Conservation (phyloP, 30 jellyfish, hydroid and myxozoan species). For the Turritopsis rubra region DNA sequence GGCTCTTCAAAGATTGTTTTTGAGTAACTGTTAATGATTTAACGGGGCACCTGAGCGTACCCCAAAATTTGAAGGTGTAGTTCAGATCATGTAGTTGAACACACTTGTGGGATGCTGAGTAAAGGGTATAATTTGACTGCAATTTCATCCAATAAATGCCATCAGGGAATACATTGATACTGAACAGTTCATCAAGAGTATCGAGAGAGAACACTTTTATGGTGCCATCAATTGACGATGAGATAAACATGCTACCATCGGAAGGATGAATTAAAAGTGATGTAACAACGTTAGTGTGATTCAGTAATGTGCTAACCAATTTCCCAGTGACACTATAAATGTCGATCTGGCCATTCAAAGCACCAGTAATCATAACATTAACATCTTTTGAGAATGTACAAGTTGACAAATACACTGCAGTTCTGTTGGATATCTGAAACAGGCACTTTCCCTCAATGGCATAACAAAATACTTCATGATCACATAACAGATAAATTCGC, state of each 20-base stretch:
- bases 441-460: constrained; percentile 38
- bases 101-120: constrained; percentile 46
- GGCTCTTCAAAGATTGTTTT: constrained; percentile 19
- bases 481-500: constrained; percentile 54
- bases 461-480: constrained; percentile 55
- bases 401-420: constrained; percentile 50
- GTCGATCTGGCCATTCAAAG: constrained; percentile 59
- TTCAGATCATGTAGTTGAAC: constrained; percentile 57
- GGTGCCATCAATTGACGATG: constrained; percentile 71
- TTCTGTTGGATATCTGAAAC: constrained; percentile 29
- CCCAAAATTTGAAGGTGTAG: constrained; percentile 63
- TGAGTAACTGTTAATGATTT: constrained; percentile 25
- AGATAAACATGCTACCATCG: constrained; percentile 43
- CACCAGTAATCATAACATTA: constrained; percentile 51
- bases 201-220: constrained; percentile 57
- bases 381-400: constrained; percentile 47
- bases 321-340: constrained; percentile 54
- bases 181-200: constrained; percentile 56
- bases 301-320: constrained; percentile 39
- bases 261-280: constrained; percentile 64
- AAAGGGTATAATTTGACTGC: constrained; percentile 26
- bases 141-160: constrained; percentile 63
- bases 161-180: constrained; percentile 35
- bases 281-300: constrained; percentile 46
- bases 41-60: constrained; percentile 54